Evolutionary conservation across 2,113 vertebrate genomes (phyloP), one percentile per base, ranked within the genome.

Genomic region (Oreochromis niloticus): DNA sequence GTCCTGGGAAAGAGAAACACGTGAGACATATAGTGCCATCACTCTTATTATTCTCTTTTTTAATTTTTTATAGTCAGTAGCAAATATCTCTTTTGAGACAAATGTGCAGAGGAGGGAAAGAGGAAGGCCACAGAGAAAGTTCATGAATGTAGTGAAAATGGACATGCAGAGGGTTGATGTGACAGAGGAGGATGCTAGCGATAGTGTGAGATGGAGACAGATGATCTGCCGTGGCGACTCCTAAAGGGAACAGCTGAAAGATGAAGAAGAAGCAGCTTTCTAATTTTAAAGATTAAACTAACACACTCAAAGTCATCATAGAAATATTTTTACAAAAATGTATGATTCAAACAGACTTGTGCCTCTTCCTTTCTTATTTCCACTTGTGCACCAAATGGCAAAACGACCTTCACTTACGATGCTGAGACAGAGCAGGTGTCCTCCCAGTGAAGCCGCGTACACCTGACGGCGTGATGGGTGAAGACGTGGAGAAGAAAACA

Each of bases 401-500:
- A 14, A 80, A 46, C 1, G 1, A 22, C 6, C 4, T 8, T 7
- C 13, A 95, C 97, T 79, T 95, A 99, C 99, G 3, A 97, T 96
- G 86, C 96, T 88, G 61, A 98, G 52, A 88, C 97, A 98, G 85
- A 98, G 41, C 4, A 99, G 87, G 0, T 93, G 90, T 80, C 98
- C 98, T 89, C 97, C 95, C 9, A 99, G 95, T 0, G 98, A 98
- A 12, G 98, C 97, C 82, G 95, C 94, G 36, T 98, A 99, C 50
- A 99, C 93, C 41, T 93, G 96, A 86, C 97, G 93, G 11, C 95
- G 96, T 4, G 82, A 88, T 1, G 89, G 59, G 83, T 94, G 97
- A 17, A 99, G 84, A 92, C 95, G 96, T 3, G 98, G 98, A 17
- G 99, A 98, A 16, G 98, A 98, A 94, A 99, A 99, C 80, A 99